Base-by-base conservation (phyloP, 2,888 invertebrate species). In the Sarcophaga carnaria region DNA sequence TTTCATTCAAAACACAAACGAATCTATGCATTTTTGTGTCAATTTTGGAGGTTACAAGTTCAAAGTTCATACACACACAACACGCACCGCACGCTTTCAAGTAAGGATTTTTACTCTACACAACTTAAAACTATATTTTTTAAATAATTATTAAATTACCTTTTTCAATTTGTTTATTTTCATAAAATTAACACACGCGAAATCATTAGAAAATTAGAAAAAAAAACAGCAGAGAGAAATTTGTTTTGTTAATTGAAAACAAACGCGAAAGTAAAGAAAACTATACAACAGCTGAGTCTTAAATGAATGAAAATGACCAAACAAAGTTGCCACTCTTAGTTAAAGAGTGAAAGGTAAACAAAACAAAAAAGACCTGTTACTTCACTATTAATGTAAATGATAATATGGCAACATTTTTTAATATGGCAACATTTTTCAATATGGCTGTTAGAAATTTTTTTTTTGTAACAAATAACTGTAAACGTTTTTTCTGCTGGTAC, bases 361-460 rank as follows among this genome's bases (percentile, higher is more conserved):
- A 72, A 27, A n/a, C 25, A 12, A 71, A 70, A 59, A 75, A 79
- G 72, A 83, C 83, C 83, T 83, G 83, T 83, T 83, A 83, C 83
- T 83, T 79, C 79, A n/a, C 64, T 83, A 75, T 64, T 45, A 45
- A 8, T 4, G 45, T 45, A 69, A 59, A 6, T 8, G 10, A 3
- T 11, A 25, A 14, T 82, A 76, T 59, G 64, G 59, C 20, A 64
- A 17, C 11, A 25, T 71, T 2, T 10, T 11, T 12, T 45, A 17
- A 59, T 22, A 54, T 27, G 37, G 37, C 37, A 37, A 37, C 37
- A 8, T 37, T 37, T 37, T 37, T 37, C n/a, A 71, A 54, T 27
- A 74, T 45, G 17, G 14, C 8, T 64, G 37, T 20, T 10, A 59
- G 49, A 63, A 45, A 49, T 47, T 54, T 54, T 49, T 54, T 54